These are phyloP conservation scores for Rhopalosiphum nymphaeae DNA, from an alignment of 2,888 invertebrate genomes.

Conservation along the genomic window DNA sequence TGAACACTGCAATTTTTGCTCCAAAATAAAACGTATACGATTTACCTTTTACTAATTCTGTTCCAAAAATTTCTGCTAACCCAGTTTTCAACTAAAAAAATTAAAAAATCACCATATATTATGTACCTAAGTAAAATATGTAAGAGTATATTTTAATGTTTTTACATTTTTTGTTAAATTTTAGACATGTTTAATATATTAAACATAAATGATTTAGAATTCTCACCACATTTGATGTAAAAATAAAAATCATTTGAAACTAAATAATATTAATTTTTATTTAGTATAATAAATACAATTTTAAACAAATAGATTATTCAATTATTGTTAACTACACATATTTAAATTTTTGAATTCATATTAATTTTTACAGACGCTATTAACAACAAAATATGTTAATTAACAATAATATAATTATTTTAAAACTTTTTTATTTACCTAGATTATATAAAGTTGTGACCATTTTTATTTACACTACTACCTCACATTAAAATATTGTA, in stretches of 20 bases:
- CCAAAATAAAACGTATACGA: slow-evolving; percentile 90
- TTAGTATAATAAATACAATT: background rate
- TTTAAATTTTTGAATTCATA: too few relatives aligned
- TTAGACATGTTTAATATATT: background rate
- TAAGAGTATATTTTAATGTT: background rate
- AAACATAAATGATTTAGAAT: background rate
- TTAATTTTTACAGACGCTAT: too few relatives aligned
- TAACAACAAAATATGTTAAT: too few relatives aligned
- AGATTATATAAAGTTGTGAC: background rate
- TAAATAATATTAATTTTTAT: background rate
- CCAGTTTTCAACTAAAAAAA: slow-evolving; percentile 83
- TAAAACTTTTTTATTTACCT: background rate
- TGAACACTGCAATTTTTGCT: slow-evolving; percentile 94
- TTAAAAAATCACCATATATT: slow-evolving; percentile 20
- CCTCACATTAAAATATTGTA: background rate
- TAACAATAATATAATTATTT: background rate
- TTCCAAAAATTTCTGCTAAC: slow-evolving; percentile 95
- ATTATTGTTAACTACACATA: too few relatives aligned
- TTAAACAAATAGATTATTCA: background rate
- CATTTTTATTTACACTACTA: background rate
- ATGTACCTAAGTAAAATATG: background rate
- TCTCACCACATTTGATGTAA: background rate
- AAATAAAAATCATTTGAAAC: background rate
- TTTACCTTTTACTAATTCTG: slow-evolving; percentile 93
- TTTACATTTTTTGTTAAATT: background rate